Evolutionary conservation across 1,140 invertebrate genomes (phyloP).

Genomic region (Protaetia brevitarsis): DNA sequence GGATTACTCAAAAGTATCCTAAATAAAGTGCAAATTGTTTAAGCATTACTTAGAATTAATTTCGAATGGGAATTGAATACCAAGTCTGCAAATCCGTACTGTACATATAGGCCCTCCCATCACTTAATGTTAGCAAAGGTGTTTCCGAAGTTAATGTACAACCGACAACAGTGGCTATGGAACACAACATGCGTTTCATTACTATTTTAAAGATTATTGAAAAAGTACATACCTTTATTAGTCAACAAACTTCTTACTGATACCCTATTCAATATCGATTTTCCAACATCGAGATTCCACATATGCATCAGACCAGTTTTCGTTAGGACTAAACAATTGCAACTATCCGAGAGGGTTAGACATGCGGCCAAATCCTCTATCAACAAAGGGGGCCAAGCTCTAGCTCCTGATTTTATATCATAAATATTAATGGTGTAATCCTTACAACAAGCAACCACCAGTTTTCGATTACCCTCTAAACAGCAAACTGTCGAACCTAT

Average conservation of each 20-base stretch:
- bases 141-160: conserved; percentile 60
- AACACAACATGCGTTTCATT: background rate
- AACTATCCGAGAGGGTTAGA: conserved; percentile 39
- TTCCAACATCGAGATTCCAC: conserved; percentile 43
- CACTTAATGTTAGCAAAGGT: conserved; percentile 64
- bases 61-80: conserved; percentile 49
- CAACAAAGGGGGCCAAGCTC: conserved; percentile 40
- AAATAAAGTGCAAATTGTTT: conserved; percentile 10
- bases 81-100: conserved; percentile 62
- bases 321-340: conserved; percentile 46
- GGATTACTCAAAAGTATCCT: conserved; percentile 53
- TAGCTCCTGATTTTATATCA: conserved; percentile 42
- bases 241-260: conserved; percentile 51
- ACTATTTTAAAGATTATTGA: background rate
- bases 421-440: conserved; percentile 45
- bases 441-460: conserved; percentile 45
- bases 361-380: conserved; percentile 44
- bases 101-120: conserved; percentile 67
- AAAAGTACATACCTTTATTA: conserved; percentile 46
- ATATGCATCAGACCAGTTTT: conserved; percentile 47
- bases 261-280: conserved; percentile 45
- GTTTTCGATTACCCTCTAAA: conserved; percentile 39
- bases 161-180: conserved; percentile 56
- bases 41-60: background rate
- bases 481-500: conserved; percentile 43